Conservation (phyloP, 2,888 invertebrate species). For the Xanthia icteritia region DNA sequence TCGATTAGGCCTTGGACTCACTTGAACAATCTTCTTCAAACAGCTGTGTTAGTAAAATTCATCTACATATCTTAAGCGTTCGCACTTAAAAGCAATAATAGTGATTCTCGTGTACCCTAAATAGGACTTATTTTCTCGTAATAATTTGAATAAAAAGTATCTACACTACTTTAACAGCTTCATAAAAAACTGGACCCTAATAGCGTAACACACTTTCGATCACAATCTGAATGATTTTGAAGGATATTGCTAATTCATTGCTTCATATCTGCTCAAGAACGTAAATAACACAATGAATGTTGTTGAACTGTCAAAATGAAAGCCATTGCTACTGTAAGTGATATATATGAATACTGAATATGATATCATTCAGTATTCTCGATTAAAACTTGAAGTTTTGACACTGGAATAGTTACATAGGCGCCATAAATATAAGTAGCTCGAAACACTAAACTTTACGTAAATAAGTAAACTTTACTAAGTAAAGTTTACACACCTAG, state of each 20-base stretch:
- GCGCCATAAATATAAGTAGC: background rate
- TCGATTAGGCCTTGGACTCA: conserved; percentile 42
- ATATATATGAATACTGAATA: too few relatives aligned
- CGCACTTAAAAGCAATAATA: too few relatives aligned
- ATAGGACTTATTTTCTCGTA: too few relatives aligned
- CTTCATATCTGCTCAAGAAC: too few relatives aligned
- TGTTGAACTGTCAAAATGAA: too few relatives aligned
- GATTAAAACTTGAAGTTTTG: background rate
- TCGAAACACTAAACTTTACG: background rate
- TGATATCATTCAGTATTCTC: background rate
- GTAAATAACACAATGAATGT: too few relatives aligned
- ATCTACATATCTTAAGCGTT: background rate
- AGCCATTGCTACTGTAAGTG: too few relatives aligned
- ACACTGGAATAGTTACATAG: background rate
- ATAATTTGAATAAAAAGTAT: background rate
- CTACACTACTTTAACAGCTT: background rate
- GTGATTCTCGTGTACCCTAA: background rate
- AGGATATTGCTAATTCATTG: too few relatives aligned
- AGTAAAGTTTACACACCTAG: background rate
- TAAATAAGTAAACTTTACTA: background rate
- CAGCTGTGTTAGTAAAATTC: background rate
- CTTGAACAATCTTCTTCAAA: conserved; percentile 25
- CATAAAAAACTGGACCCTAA: too few relatives aligned
- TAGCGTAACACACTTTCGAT: too few relatives aligned
- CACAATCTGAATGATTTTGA: too few relatives aligned